Evolutionary conservation across 2,797 vertebrate genomes (phyloP), one percentile per base, ranked within the genome.

Genomic region (Protosalanx chinensis): DNA sequence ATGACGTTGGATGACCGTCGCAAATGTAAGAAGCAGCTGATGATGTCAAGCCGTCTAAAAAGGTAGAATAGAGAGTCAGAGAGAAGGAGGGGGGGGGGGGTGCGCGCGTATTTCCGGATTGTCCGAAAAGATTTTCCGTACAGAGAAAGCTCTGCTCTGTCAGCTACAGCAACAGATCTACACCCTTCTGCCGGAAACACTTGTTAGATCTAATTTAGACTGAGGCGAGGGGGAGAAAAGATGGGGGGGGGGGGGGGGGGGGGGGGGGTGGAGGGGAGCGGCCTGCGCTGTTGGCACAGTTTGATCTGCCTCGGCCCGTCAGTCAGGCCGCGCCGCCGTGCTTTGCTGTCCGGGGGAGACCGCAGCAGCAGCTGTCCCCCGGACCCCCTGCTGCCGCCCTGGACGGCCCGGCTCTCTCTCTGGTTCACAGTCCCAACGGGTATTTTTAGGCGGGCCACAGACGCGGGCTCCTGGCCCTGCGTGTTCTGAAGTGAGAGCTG

Each of bases 401-500:
- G 33, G 30, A 23, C 29, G 18, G 2, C 35, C n/a, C 29, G 10
- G 51, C 5, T 7, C 64, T 30, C 64, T 30, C 5, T 4, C 64
- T 66, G 64, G 64, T n/a, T 70, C 32, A 66, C 56, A 49, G 68
- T 37, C 37, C 37, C 18, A 18, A 29, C 5, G 13, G 64, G 59
- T 79, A 78, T 81, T 81, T 79, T 72, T 82, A 83, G 77, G 73
- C 58, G 76, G 64, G 58, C 49, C 41, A 49, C 18, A n/a, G 51
- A 53, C 13, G 5, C 3, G 15, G 51, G 51, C 12, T 41, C 37
- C 37, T 41, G 37, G 37, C 37, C 37, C 37, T 41, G 37, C 12
- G 37, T 41, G 37, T 53, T 53, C 51, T 53, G 51, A 53, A n/a
- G 51, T 16, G 3, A 53, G 51, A 46, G n/a, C 76, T 75, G 70